Evolutionary conservation across 2,797 vertebrate genomes (phyloP), one percentile per base, ranked within the genome.

Genomic region (Sebastes taczanowskii): DNA sequence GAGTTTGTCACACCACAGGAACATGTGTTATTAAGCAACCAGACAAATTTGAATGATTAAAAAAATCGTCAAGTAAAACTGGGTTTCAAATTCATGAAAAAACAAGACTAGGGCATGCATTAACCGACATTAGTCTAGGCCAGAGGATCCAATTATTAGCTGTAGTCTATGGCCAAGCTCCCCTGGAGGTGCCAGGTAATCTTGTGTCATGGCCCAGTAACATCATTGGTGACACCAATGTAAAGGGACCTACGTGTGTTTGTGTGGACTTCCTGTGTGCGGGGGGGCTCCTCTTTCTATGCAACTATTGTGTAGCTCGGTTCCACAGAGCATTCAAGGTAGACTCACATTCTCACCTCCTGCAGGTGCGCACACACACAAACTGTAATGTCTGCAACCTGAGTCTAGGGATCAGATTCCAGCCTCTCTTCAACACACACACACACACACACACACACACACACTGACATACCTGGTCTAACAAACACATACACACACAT

Each of bases 331-430:
- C 27, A 29, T 49, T 53, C 4, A 71, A 38, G 16, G 49, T 42
- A 77, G 69, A 80, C 67, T 78, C 70, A 69, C 22, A 16, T 53
- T 66, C 55, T 81, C 42, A 81, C 58, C 67, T 46, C 76, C 74
- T 72, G 59, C 59, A 79, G 52, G 27, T 56, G 16, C 52, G 2
- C 18, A 34, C 38, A 59, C 80, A 68, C 52, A 84, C 72, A 81
- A 34, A 62, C 6, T 4, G 3, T 2, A 67, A 7, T 20, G 38
- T 25, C 52, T 87, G 92, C 49, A 93, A 93, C 86, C 67, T 5
- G 82, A 93, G 82, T 74, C 82, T 35, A 7, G 86, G 92, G 85
- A 77, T 94, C 90, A 86, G 77, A 83, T 93, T 92, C 74, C 88
- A 85, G 70, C 77, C 55, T 71, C 75, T 70, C 23, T 46, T 61